phyloP scores from a whole-genome alignment of 1,140 invertebrate species.

The Ridgeia piscesae region DNA sequence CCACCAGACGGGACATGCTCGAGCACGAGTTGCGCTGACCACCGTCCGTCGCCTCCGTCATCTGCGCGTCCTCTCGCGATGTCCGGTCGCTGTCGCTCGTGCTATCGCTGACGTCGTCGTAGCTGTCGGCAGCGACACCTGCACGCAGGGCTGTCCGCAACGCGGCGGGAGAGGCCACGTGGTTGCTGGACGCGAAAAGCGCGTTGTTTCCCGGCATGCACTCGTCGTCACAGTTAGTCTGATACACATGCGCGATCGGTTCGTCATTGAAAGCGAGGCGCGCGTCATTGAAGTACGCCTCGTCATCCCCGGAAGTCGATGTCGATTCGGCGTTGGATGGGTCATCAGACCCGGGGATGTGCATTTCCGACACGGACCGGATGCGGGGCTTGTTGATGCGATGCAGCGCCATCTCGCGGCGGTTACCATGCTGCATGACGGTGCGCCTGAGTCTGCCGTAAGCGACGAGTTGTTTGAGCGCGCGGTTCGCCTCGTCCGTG shows the following conservation, averaged over 20 bases:
- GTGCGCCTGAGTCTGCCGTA: constrained; percentile 17
- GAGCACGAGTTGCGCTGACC: constrained; percentile 3
- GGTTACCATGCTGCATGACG: constrained; percentile 11
- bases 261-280: neutral
- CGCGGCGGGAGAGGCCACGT: neutral
- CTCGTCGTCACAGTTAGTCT: too few species aligned
- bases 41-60: neutral
- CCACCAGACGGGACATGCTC: neutral
- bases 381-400: constrained; percentile 24
- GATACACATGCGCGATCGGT: neutral
- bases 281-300: constrained; percentile 25
- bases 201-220: too few species aligned
- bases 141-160: neutral
- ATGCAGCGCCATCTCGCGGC: constrained; percentile 14
- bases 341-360: neutral
- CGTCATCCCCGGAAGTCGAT: constrained; percentile 15
- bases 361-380: constrained; percentile 10
- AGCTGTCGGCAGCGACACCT: neutral
- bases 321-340: neutral
- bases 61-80: neutral
- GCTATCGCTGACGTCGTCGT: constrained; percentile 2
- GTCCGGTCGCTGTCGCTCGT: neutral
- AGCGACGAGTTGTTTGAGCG: constrained; percentile 20
- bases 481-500: constrained; percentile 21
- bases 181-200: too few species aligned